A percentile compares a stretch with the other conserved stretches of the same genome.
phyloP scores from a whole-genome alignment of 2,888 invertebrate species.

The Hypolimnas misippus region DNA sequence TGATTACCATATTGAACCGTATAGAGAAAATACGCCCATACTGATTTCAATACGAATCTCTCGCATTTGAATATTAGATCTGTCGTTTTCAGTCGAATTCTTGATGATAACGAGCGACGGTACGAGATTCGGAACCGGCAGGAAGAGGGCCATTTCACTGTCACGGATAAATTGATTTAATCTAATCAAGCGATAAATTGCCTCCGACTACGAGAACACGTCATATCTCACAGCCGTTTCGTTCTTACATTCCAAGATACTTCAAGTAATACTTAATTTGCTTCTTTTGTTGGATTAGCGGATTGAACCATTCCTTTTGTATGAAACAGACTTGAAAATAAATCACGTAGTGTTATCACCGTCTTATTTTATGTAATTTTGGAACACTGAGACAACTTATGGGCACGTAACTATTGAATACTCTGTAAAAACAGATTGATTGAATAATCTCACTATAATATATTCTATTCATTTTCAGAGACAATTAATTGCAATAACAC shows the following conservation, averaged over 20 bases:
- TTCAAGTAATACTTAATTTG: constrained; percentile 17
- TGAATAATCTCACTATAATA: no score
- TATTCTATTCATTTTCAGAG: no score
- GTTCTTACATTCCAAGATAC: constrained; percentile 27
- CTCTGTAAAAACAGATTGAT: no score
- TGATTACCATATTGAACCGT: neutral
- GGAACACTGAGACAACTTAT: neutral
- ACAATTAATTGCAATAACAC: no score
- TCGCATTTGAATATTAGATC: constrained; percentile 42
- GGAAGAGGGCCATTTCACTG: constrained; percentile 74
- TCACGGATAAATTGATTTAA: constrained; percentile 77
- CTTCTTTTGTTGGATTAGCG: constrained; percentile 15
- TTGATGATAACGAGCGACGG: constrained; percentile 68
- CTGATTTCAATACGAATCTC: constrained; percentile 28
- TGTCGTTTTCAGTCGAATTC: constrained; percentile 60
- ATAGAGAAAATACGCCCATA: neutral
- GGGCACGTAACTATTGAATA: constrained; percentile 6
- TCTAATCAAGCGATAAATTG: constrained; percentile 77
- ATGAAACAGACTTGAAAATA: neutral
- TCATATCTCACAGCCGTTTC: constrained; percentile 34
- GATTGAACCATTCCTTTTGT: neutral
- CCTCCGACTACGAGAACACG: constrained; percentile 46
- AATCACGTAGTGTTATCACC: neutral
- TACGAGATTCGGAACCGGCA: constrained; percentile 65
- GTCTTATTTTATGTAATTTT: neutral